A percentile compares a stretch with the other conserved stretches of the same genome.
Conservation (phyloP, 2,888 invertebrate species). For the Eumacrocentrus americanus region DNA sequence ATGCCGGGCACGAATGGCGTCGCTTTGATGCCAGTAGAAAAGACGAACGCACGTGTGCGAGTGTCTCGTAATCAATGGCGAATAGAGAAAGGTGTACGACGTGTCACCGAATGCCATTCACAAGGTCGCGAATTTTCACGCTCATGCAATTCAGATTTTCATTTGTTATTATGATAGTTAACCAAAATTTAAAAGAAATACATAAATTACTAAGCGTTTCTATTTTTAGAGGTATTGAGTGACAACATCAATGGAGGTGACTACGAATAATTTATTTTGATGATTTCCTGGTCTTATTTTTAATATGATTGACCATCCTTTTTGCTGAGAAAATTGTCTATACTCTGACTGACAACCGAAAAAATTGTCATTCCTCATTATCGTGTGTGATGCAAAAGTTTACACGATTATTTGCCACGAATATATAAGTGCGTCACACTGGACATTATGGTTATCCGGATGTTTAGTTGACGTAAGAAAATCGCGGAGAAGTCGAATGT, state of each 20-base stretch:
- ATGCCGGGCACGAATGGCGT: neutral
- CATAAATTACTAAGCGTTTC: too few species aligned
- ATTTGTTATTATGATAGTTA: neutral
- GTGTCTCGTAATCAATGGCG: conserved; percentile 28
- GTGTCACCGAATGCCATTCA: conserved; percentile 4
- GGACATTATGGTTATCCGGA: too few species aligned
- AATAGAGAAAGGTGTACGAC: conserved; percentile 28
- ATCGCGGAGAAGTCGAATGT: too few species aligned
- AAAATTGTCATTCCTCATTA: neutral
- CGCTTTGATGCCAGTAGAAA: conserved; percentile 3
- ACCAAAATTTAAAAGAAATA: too few species aligned
- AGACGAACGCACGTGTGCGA: conserved; percentile 1
- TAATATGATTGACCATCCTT: neutral
- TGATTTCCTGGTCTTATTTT: neutral
- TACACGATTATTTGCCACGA: too few species aligned
- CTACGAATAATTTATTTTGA: neutral
- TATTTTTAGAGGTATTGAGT: too few species aligned
- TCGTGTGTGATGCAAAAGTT: neutral
- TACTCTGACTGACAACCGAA: neutral
- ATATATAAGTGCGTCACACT: too few species aligned
- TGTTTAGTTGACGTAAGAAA: too few species aligned
- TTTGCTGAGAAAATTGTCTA: too few species aligned
- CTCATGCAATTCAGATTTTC: conserved; percentile 1
- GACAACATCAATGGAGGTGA: too few species aligned
- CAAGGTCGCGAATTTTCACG: conserved; percentile 10